Base-by-base conservation (phyloP, 2,797 vertebrate species). In the Cynodonichthys magdalenae region DNA sequence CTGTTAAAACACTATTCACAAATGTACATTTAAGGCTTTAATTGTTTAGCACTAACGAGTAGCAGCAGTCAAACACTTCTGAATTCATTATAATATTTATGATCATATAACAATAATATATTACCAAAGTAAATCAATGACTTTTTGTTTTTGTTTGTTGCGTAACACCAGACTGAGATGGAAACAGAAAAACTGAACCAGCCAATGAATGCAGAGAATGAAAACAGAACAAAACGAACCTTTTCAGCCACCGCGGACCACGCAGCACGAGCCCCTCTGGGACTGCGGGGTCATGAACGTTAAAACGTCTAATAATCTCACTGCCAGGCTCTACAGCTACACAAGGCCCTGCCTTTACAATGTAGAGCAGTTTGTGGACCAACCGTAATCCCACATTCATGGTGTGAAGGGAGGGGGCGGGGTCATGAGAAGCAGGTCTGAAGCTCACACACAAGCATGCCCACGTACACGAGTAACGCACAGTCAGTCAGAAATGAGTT, bases 21-120 rank as follows among this genome's bases (percentile, higher is more conserved):
- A 92, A 93, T 93, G 81, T 91, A 93, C 93, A 94, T 86, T 93
- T 93, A 94, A 94, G 93, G 93, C 93, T 92, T 24, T 93, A 92
- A 89, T 92, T 87, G 83, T 92, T 93, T 91, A 93, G 92, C 93
- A 93, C 91, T 92, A 93, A 93, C 87, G 79, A 88, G 88, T 91
- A 94, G 94, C 94, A 94, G 94, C 93, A 94, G 90, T 92, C 89
- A 93, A 94, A 92, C 93, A 94, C 93, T 94, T 94, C 90, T 92
- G 92, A 93, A 91, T 92, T 84, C 88, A 84, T 86, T 80, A 90
- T 79, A 91, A 90, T 86, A 91, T 92, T 90, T 79, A 91, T 81
- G 83, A 87, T 84, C 85, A 87, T 86, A 89, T 83, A 80, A 90
- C 86, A 92, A 91, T 81, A 90, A 90, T 90, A 92, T 91, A 90